Percentiles rank a stretch among this genome's conserved stretches.
phyloP scores from a whole-genome alignment of 2,888 invertebrate species.

The Pseudolycoriella hygida region DNA sequence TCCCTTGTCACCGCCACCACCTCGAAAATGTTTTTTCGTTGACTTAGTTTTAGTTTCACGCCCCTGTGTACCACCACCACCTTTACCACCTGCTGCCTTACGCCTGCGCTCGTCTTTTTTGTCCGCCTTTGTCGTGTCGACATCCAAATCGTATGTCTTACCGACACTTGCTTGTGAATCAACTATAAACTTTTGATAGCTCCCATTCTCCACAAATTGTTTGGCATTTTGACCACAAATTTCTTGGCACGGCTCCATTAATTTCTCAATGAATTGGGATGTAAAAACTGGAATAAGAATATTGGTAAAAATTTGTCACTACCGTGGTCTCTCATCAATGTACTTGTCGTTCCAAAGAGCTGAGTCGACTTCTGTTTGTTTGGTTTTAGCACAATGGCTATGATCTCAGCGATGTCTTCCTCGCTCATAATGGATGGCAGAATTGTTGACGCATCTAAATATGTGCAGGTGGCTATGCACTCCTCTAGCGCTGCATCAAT shows the following conservation, averaged over 20 bases:
- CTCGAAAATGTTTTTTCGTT: conserved; percentile 59
- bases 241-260: conserved; percentile 48
- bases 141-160: conserved; percentile 7
- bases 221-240: conserved; percentile 49
- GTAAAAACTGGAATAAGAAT: conserved; percentile 35
- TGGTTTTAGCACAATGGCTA: conserved; percentile 43
- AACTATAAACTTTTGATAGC: conserved; percentile 54
- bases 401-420: conserved; percentile 55
- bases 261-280: conserved; percentile 45
- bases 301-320: background rate
- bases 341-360: conserved; percentile 42
- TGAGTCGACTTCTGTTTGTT: conserved; percentile 37
- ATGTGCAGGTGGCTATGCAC: conserved; percentile 58
- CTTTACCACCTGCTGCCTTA: conserved; percentile 73
- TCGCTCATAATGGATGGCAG: conserved; percentile 68
- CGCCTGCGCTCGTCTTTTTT: conserved; percentile 76
- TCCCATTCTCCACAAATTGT: conserved; percentile 47
- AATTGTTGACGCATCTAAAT: conserved; percentile 63
- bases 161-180: conserved; percentile 38
- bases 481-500: conserved; percentile 68
- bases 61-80: conserved; percentile 83
- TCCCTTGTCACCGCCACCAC: conserved; percentile 33
- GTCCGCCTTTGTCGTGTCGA: conserved; percentile 30
- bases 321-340: conserved; percentile 3
- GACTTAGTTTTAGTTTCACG: conserved; percentile 90